Conservation (phyloP, 2,113 vertebrate species). For the Nothoprocta pentlandii region DNA sequence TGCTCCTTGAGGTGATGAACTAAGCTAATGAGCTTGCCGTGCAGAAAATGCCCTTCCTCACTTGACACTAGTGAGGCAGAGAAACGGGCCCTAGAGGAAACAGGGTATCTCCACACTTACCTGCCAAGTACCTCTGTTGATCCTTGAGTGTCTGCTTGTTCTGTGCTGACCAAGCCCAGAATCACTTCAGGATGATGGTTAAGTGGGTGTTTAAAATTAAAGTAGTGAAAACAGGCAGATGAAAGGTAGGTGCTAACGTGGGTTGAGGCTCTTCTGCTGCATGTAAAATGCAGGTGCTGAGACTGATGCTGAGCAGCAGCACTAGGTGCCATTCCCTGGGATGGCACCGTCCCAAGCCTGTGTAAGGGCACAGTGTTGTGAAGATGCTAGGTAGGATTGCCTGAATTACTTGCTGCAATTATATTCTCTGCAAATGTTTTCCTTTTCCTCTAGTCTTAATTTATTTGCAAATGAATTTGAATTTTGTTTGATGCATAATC, state of each 20-base stretch:
- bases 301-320: neutral
- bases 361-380: neutral
- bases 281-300: neutral
- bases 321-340: rapidly evolving
- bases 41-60: neutral
- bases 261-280: neutral
- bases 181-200: neutral
- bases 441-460: slow-evolving; percentile 36
- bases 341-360: too few relatives aligned
- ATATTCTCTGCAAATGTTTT: slow-evolving; percentile 46
- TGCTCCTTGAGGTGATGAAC: neutral
- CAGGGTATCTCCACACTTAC: neutral
- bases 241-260: neutral
- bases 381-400: neutral
- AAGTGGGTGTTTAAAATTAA: neutral
- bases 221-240: neutral
- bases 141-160: rapidly evolving
- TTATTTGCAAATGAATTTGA: slow-evolving; percentile 48
- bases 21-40: neutral
- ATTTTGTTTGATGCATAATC: slow-evolving; percentile 46
- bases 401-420: slow-evolving; percentile 37
- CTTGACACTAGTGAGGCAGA: neutral
- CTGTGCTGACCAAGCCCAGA: neutral
- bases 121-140: neutral
- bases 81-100: neutral